Conservation (phyloP, 2,113 vertebrate genomes). For the Macheiramphus alcinus region DNA sequence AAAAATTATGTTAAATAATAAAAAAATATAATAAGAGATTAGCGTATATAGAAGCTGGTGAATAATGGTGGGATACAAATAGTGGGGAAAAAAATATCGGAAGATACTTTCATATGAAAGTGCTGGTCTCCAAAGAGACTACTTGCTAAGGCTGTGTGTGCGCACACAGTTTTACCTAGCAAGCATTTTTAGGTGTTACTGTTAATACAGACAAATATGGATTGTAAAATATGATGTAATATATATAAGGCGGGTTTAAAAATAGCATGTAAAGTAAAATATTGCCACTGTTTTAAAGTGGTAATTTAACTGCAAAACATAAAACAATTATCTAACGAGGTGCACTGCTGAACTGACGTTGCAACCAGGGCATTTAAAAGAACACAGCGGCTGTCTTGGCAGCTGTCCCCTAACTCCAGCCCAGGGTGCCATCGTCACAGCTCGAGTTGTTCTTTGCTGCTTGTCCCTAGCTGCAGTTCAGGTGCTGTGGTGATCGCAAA, state of each 20-base stretch:
- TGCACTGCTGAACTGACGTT: neutral
- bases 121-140: neutral
- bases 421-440: neutral
- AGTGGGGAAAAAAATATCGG: neutral
- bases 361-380: neutral
- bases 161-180: neutral
- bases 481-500: neutral
- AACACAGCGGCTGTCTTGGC: neutral
- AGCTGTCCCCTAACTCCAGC: neutral
- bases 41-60: neutral
- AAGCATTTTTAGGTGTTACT: neutral
- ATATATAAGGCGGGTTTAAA: neutral
- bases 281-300: neutral
- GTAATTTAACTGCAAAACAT: neutral
- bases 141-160: neutral
- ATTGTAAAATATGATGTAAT: neutral
- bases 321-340: neutral
- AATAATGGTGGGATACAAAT: neutral
- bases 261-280: neutral
- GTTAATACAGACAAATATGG: neutral
- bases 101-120: neutral
- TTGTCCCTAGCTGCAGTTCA: neutral
- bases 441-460: neutral
- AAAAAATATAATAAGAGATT: neutral
- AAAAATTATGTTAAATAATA: neutral